Percentiles rank a stretch among this genome's conserved stretches.
Conservation (phyloP, 2,113 vertebrate species). For the Martes martes region DNA sequence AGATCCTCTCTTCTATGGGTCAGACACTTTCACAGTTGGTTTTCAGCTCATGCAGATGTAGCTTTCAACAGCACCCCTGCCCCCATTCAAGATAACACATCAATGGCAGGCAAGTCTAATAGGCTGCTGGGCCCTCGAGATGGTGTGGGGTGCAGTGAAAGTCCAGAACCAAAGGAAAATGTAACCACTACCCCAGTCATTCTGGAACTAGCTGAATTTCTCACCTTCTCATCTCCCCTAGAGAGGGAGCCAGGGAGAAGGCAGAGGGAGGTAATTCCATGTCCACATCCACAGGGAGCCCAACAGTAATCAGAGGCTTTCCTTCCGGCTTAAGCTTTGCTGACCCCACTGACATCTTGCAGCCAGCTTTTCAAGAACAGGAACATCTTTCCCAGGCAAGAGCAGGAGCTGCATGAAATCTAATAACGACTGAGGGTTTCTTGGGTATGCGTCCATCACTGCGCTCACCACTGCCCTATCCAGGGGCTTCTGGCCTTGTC, state of each 20-base stretch:
- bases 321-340: background rate
- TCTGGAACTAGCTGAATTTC: background rate
- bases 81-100: background rate
- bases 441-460: background rate
- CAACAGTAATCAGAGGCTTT: background rate
- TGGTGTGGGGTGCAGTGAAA: background rate
- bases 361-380: background rate
- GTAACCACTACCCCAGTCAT: background rate
- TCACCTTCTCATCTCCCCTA: background rate
- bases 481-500: background rate
- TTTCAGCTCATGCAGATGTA: background rate
- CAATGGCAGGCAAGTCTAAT: background rate
- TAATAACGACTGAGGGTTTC: background rate
- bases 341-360: background rate
- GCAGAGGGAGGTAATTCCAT: background rate
- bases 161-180: background rate
- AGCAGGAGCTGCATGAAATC: background rate
- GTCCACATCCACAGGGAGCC: background rate
- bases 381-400: no score
- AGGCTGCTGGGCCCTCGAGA: background rate
- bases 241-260: background rate
- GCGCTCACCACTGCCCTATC: background rate
- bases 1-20: background rate
- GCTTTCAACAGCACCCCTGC: background rate
- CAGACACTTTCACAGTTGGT: background rate